phyloP scores from a whole-genome alignment of 2,888 invertebrate genomes.

The Eucera pruinosa region DNA sequence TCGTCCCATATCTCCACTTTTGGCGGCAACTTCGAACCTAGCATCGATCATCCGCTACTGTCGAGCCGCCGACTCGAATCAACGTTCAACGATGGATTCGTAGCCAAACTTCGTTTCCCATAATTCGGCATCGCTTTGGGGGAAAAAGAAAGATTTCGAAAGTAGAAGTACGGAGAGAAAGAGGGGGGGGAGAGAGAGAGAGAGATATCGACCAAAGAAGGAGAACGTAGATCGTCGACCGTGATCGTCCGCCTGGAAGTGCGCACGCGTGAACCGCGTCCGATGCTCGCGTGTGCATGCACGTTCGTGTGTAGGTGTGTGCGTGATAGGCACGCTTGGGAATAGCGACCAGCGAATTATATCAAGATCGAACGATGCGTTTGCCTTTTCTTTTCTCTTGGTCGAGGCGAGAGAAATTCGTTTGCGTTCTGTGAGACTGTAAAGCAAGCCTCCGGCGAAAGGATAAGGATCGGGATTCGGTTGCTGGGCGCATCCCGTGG shows the following conservation, averaged over 20 bases:
- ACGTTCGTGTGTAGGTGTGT: background rate
- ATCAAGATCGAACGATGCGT: background rate
- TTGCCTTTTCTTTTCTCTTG: background rate
- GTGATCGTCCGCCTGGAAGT: constrained; percentile 27
- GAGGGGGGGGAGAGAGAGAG: no score
- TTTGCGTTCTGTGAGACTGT: background rate
- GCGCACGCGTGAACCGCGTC: constrained; percentile 25
- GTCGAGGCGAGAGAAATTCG: background rate
- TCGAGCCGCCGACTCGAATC: background rate
- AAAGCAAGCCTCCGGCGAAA: background rate
- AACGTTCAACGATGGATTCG: no score
- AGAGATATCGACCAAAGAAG: constrained; percentile 30
- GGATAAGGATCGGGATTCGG: no score
- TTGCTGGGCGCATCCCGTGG: background rate
- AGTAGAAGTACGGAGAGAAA: no score
- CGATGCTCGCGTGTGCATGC: constrained; percentile 7
- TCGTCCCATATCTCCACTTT: constrained; percentile 30
- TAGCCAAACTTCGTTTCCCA: background rate
- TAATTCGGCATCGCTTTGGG: background rate
- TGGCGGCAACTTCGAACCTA: constrained; percentile 58
- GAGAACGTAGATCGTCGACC: constrained; percentile 22
- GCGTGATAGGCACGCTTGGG: background rate
- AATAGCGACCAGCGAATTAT: background rate
- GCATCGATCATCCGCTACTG: constrained; percentile 18
- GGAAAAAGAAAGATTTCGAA: background rate